Base-by-base conservation (phyloP, 2,797 vertebrate genomes). In the Anguilla obscura region DNA sequence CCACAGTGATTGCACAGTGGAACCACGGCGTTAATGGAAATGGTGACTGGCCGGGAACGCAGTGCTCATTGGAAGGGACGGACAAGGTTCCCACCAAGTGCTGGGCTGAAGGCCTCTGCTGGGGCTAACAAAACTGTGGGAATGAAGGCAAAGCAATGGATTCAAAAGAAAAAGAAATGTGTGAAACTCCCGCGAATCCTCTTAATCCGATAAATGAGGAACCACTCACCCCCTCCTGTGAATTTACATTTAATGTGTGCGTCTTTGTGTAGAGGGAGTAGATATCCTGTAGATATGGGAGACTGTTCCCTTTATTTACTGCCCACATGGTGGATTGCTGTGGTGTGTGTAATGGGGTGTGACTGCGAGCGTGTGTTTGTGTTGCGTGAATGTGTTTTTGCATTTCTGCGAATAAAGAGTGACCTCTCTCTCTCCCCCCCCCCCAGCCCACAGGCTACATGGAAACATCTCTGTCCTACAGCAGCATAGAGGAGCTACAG, bases 401-500 rank as follows among this genome's bases (percentile, higher is more conserved):
- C 91, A 89, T 90, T 90, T 90, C 89, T 90, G 89, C 86, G 86
- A 85, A 69, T 89, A 90, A 91, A 86, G 90, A 91, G 89, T 89
- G 84, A 91, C 91, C 90, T 88, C 71, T 87, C 48, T 89, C 87
- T 74, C 9, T 54, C 60, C 50, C 87, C 84, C 27, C 10, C 85
- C 48, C 56, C 36, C 95, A 99, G 99, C 98, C 98, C 89, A 98
- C 98, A 3, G 99, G 99, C 91, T 99, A 99, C 96, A 99, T 99
- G 99, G 99, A 99, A 94, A 96, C 97, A 83, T 96, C 97, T 1
- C 94, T 99, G 94, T 98, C 98, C 93, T 99, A 99, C 96, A 99
- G 98, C 94, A 96, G 97, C 91, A 98, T 99, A 89, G 99, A 99
- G 93, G 99, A 99, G 36, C 96, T 99, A 93, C 99, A 99, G 95